phyloP scores from a whole-genome alignment of 2,113 vertebrate species.

The Mastomys natalensis region DNA sequence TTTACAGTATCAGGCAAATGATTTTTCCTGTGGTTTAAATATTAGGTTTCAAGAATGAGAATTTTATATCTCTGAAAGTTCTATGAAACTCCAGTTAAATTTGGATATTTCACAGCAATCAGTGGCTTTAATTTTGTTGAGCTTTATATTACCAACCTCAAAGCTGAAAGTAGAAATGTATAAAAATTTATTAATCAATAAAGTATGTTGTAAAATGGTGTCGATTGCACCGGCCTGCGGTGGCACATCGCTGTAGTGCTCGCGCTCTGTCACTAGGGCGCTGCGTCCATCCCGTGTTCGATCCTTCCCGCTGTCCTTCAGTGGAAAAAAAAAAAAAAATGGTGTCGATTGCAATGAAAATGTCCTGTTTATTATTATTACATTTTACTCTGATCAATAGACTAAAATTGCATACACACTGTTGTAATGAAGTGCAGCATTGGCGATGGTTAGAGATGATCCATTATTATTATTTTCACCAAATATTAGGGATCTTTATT shows the following conservation, averaged over 20 bases:
- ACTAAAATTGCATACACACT: background rate
- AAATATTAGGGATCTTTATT: background rate
- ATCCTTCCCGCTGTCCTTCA: too few relatives aligned
- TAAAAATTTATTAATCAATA: background rate
- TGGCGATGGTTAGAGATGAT: background rate
- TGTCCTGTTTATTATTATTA: background rate
- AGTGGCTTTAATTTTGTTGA: background rate
- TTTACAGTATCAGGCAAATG: background rate
- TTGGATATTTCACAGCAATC: background rate
- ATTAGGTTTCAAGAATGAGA: constrained; percentile 10
- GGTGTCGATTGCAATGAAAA: background rate
- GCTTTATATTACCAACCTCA: background rate
- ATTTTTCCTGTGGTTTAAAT: background rate
- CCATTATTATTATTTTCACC: background rate
- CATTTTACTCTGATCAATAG: background rate
- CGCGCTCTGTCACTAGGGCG: too few relatives aligned
- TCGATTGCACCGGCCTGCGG: too few relatives aligned
- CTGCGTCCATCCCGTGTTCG: too few relatives aligned
- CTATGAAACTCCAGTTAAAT: background rate
- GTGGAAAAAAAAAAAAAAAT: too few relatives aligned
- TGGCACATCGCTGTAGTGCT: too few relatives aligned
- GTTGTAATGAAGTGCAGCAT: background rate
- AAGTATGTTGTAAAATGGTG: background rate
- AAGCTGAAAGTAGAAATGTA: constrained; percentile 17
- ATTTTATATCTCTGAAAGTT: background rate